Evolutionary conservation across 2,797 vertebrate genomes (phyloP).

Genomic region (Chrysolophus pictus): DNA sequence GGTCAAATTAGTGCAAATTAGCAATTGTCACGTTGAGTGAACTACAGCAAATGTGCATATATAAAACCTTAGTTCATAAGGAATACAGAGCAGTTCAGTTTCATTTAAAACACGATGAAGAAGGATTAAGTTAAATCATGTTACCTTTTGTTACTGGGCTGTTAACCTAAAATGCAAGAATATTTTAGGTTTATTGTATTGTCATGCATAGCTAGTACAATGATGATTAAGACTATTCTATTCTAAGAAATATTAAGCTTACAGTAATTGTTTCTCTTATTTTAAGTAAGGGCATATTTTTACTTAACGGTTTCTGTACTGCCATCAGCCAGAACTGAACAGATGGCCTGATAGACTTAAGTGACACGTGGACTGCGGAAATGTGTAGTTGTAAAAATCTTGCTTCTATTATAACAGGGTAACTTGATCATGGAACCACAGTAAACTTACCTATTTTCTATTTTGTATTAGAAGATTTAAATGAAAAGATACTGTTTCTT

Average conservation of each 20-base stretch:
- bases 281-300: constrained; percentile 7
- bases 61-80: not conserved
- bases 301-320: not conserved
- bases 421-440: not conserved
- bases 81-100: not conserved
- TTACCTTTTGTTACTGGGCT: not conserved
- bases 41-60: not conserved
- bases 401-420: not conserved
- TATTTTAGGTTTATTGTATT: constrained; percentile 22
- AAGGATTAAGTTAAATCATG: constrained; percentile 1
- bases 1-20: not conserved
- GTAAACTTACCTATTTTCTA: not conserved
- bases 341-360: constrained; percentile 7
- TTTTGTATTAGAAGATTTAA: not conserved
- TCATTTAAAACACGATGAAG: not conserved
- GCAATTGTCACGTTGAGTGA: not conserved
- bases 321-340: constrained; percentile 13
- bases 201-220: not conserved
- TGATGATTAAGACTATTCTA: constrained; percentile 3
- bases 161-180: not conserved
- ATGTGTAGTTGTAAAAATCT: constrained; percentile 12
- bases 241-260: constrained; percentile 11
- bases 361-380: not conserved
- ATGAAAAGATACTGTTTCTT: not conserved
- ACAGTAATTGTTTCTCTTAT: not conserved